These are phyloP conservation scores for Colius striatus DNA, from an alignment of 2,113 vertebrate genomes.

Conservation along the genomic window DNA sequence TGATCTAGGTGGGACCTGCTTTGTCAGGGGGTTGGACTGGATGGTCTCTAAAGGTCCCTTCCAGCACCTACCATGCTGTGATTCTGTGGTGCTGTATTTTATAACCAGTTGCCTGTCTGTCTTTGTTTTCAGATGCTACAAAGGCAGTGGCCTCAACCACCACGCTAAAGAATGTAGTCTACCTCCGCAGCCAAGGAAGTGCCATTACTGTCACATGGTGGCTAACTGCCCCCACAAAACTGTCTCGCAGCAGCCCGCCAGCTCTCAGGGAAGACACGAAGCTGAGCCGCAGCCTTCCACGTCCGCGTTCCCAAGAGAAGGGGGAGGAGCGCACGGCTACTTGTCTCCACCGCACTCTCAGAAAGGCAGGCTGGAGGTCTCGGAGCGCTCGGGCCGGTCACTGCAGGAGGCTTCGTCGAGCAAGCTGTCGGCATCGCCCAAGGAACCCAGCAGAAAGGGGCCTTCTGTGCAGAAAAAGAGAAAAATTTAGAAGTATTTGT, in stretches of 20 bases:
- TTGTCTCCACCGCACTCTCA: constrained; percentile 67
- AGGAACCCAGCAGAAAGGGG: constrained; percentile 88
- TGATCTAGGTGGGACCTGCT: too few relatives aligned
- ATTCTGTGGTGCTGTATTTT: neutral
- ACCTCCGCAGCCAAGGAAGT: constrained; percentile 90
- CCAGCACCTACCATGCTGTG: too few relatives aligned
- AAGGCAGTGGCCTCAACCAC: constrained; percentile 81
- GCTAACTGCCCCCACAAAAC: constrained; percentile 84
- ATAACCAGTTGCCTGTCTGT: neutral
- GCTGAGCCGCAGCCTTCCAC: constrained; percentile 83
- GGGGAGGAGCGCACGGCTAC: constrained; percentile 67
- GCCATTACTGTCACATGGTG: constrained; percentile 90
- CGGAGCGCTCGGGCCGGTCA: constrained; percentile 81
- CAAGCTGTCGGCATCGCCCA: constrained; percentile 84
- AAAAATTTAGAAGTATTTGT: constrained; percentile 83
- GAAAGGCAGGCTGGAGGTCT: constrained; percentile 76
- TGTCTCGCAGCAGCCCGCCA: constrained; percentile 68
- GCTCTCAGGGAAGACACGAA: constrained; percentile 90
- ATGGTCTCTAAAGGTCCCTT: too few relatives aligned
- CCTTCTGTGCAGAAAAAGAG: constrained; percentile 91
- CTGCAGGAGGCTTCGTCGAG: constrained; percentile 82
- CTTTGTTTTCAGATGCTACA: constrained; percentile 82
- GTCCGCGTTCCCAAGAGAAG: constrained; percentile 78
- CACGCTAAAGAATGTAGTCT: constrained; percentile 87
- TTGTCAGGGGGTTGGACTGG: too few relatives aligned